Evolutionary conservation across 2,113 vertebrate species (phyloP), one percentile per base, ranked within the genome.

Genomic region (Parotia lawesii): DNA sequence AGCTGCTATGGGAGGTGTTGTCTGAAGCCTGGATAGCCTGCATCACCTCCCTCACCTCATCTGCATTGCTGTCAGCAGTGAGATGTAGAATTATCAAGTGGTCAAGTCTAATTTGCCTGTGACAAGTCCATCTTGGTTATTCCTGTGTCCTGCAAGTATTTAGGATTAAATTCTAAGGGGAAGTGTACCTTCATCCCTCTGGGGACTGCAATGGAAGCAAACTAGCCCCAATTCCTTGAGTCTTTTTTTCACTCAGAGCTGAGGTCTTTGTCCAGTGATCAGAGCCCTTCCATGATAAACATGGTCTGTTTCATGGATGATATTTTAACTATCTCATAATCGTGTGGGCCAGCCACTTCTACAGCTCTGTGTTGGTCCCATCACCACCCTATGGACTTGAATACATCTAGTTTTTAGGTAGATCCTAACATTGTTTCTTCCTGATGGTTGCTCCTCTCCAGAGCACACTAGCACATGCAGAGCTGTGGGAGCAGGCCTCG

Each of bases 391-490:
- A 14, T 19, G 38, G 15, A 66, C 25, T 25, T 80, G 22, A 71
- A 54, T 54, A 5, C 24, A 74, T 21, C 11, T 33, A 10, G 10
- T 38, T 85, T 79, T 70, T 22, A 42, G 27, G 15, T 23, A 62
- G 29, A 42, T 3, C 14, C 20, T 50, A 24, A 23, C 8, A 21
- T 0, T 65, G 10, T 57, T 83, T 54, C 8, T 13, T 77, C 23
- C 35, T 70, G 22, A 7, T 22, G 37, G 18, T 15, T 4, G 1
- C 12, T 21, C 11, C 20, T 66, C n/a, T 67, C 21, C 60, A 69
- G 40, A 31, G 21, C 35, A 21, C 3, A 1, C 27, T 29, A 60
- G 28, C 51, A 69, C 7, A 5, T 0, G 0, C 28, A 16, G n/a
- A 62, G 11, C 10, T 28, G 25, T 62, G 35, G 29, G 38, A 71